Evolutionary conservation across 2,888 invertebrate species (phyloP), one percentile per base, ranked within the genome.

Genomic region (Cloeon dipterum): DNA sequence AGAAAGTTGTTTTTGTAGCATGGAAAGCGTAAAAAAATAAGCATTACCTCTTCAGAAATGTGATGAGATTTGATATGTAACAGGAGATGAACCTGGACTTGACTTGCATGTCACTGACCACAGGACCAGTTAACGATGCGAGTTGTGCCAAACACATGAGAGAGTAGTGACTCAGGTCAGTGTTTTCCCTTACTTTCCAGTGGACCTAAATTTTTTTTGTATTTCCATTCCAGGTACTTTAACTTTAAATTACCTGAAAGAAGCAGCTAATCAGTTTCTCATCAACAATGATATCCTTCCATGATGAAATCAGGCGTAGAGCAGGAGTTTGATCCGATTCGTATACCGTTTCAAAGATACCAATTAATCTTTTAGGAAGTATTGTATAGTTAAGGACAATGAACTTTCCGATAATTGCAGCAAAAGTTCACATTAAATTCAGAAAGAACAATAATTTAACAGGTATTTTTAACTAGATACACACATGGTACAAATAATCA

Each of bases 81-180:
- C 57, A 57, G 8, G 59, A 58, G 4, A 74, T 51, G 49, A 74
- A 77, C 34, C 63, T 58, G 4, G 62, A 45, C 41, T 63, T 56
- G 2, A 58, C 52, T 36, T 65, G 61, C 25, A 62, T 60, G 38
- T 56, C 55, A 20, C 50, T 47, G 40, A 70, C 53, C 5, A 74
- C 55, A 3, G 58, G 55, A 4, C 76, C 76, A 50, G 66, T 68
- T 20, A 79, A 52, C 13, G 74, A 70, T 1, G 75, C 72, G 40
- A 89, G 57, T 52, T 88, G 88, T 8, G 78, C 74, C 33, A 91
- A 60, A 54, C 88, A 86, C 37, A 70, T 76, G 39, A 88, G 57
- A 1, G 82, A 75, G 42, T 78, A 76, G 51, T 75, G 75, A 7
- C 76, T 69, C 46, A 86, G 60, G 32, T 75, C 70, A 17, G 74